Percentiles rank a stretch among this genome's conserved stretches.
Conservation (phyloP, 1,140 invertebrate genomes). For the Nymphalis io region DNA sequence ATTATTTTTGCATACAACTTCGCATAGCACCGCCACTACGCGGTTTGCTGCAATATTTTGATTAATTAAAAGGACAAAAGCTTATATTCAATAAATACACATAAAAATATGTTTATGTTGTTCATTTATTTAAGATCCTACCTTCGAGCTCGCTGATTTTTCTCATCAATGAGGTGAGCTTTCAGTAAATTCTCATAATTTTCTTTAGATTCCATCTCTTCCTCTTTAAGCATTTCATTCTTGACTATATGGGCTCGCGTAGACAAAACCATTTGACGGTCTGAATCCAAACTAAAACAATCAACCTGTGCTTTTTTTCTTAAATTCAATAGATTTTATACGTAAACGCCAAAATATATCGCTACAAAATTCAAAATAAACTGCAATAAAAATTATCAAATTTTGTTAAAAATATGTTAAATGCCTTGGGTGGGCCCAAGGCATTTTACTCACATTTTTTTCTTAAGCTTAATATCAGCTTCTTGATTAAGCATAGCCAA, state of each 20-base stretch:
- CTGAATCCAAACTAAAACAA: constrained; percentile 70
- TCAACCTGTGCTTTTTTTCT: not conserved
- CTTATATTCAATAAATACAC: too few species aligned
- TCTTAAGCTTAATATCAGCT: constrained; percentile 66
- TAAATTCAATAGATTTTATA: not conserved
- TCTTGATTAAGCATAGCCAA: constrained; percentile 62
- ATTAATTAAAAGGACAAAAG: too few species aligned
- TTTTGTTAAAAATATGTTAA: too few species aligned
- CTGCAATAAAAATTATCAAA: too few species aligned
- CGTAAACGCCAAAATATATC: too few species aligned
- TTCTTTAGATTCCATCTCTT: constrained; percentile 61
- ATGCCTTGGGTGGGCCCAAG: too few species aligned
- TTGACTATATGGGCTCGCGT: constrained; percentile 66
- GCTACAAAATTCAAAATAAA: too few species aligned
- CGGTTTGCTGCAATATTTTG: too few species aligned
- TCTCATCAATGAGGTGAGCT: constrained; percentile 69
- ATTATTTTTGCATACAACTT: too few species aligned
- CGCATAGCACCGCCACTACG: too few species aligned
- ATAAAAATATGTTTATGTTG: not conserved
- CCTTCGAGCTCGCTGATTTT: constrained; percentile 71
- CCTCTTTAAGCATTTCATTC: constrained; percentile 71
- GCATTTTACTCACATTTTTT: constrained; percentile 66
- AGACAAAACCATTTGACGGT: constrained; percentile 73
- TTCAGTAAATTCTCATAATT: constrained; percentile 62
- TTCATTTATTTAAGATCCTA: constrained; percentile 28